Conservation (phyloP, 2,113 vertebrate genomes). For the Cochlearius cochlearius region DNA sequence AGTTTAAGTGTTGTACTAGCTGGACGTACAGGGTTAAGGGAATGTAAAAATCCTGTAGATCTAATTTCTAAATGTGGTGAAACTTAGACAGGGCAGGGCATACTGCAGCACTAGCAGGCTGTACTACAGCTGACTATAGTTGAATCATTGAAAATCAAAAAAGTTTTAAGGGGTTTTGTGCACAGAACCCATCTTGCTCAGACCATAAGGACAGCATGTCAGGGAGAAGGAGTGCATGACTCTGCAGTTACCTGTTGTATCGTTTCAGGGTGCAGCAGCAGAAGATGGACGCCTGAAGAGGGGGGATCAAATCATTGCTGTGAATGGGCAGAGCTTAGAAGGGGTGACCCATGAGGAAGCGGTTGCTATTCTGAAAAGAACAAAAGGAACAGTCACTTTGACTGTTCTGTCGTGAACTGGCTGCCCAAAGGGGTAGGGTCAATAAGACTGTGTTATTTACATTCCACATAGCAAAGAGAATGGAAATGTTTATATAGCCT, state of each 20-base stretch:
- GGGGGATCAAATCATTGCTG: constrained; percentile 96
- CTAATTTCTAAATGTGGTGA: background rate
- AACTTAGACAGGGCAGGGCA: background rate
- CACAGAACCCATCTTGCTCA: background rate
- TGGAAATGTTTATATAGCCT: background rate
- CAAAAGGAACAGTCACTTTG: constrained; percentile 91
- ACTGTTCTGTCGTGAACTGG: constrained; percentile 86
- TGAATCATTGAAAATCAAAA: background rate
- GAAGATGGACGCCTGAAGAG: constrained; percentile 94
- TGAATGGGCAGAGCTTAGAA: constrained; percentile 93
- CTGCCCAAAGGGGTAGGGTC: background rate
- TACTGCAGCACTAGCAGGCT: background rate
- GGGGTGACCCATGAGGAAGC: constrained; percentile 96
- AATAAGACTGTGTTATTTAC: background rate
- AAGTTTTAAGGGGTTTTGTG: background rate
- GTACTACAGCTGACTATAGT: background rate
- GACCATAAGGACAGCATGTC: background rate
- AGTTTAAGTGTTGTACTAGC: background rate
- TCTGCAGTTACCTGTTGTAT: background rate
- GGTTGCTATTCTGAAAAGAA: constrained; percentile 91
- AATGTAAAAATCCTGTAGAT: background rate
- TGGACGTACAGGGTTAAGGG: background rate
- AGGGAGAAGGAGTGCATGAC: background rate
- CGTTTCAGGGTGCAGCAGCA: constrained; percentile 89
- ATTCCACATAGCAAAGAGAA: background rate